phyloP scores from a whole-genome alignment of 2,797 vertebrate genomes.

The Leptoclinus maculatus region DNA sequence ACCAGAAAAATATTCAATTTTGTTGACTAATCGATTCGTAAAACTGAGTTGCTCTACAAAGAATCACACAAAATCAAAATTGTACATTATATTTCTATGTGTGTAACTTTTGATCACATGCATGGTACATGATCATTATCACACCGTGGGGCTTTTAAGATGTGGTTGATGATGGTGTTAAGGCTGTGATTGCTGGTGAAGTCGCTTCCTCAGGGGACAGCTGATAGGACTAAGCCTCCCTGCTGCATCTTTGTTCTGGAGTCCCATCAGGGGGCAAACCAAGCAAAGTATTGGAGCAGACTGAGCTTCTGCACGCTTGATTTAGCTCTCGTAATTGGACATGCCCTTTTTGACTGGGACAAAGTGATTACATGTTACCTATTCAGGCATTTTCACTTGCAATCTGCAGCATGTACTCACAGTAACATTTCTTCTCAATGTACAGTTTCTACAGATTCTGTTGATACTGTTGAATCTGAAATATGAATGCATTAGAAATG shows the following conservation, averaged over 20 bases:
- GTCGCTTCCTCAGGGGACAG: conserved; percentile 58
- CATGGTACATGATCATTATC: conserved; percentile 49
- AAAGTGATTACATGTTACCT: conserved; percentile 83
- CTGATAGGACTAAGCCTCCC: conserved; percentile 71
- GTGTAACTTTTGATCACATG: conserved; percentile 23
- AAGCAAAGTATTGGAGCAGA: conserved; percentile 73
- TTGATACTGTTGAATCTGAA: conserved; percentile 36
- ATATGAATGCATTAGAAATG: conserved; percentile 49
- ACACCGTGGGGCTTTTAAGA: conserved; percentile 51
- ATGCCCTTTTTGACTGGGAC: conserved; percentile 81
- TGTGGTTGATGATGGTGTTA: conserved; percentile 35
- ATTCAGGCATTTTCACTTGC: conserved; percentile 69
- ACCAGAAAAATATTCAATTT: neutral
- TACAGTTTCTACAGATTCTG: conserved; percentile 25
- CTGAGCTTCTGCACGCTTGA: conserved; percentile 77
- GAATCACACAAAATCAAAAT: neutral
- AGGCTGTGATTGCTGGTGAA: conserved; percentile 61
- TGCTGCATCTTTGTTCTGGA: conserved; percentile 69
- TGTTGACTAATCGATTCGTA: neutral
- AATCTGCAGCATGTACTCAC: conserved; percentile 48
- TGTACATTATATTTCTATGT: neutral
- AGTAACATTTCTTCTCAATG: conserved; percentile 11
- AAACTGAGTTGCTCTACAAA: neutral
- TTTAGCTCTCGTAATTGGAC: conserved; percentile 83
- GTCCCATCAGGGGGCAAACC: conserved; percentile 71